Base-by-base conservation (phyloP, 64 coral and sea anemone genomes). In the Acropora yongei region DNA sequence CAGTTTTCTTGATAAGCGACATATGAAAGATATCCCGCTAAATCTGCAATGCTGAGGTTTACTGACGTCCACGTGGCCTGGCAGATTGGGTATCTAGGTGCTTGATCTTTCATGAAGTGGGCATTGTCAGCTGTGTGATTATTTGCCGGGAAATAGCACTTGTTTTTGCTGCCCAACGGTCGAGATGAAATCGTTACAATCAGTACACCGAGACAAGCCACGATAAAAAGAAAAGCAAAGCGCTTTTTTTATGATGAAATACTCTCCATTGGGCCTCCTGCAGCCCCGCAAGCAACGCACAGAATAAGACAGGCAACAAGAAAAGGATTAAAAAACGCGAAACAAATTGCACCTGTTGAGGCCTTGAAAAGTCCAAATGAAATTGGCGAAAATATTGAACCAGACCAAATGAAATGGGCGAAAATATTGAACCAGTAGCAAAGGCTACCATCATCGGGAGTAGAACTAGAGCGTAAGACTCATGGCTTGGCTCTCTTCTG, bases 271-370 rank as follows among this genome's bases (percentile, higher is more conserved):
- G 6, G 74, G 55, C 87, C 83, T 91, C 8, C 86, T 95, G 3
- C 69, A 81, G 44, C 93, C 88, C 43, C 89, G 63, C 12, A 74
- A 71, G 47, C 46, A 60, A 90, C 45, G 74, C 91, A 95, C 3
- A 90, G 11, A 11, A 85, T 89, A 45, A 94, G 93, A 8, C 80
- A 89, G 10, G 69, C 45, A 18, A 88, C 90, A 5, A 44, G 57
- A 46, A 91, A 95, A 1, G 93, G 88, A 9, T 85, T 30, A 30
- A 30, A 95, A 79, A 95, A 91, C 4, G 89, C 89, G 16, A 95
- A 95, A 14, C 75, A 95, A 95, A 14, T 66, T 0, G 93, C 88
- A 0, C 82, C 89, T 0, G 55, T 80, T 48, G 93, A 80, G 0
- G 68, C 89, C 4, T 78, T 58, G 0, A 91, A 82, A 12, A 91